phyloP scores from a whole-genome alignment of 2,113 vertebrate species.

The Hemiscyllium ocellatum region DNA sequence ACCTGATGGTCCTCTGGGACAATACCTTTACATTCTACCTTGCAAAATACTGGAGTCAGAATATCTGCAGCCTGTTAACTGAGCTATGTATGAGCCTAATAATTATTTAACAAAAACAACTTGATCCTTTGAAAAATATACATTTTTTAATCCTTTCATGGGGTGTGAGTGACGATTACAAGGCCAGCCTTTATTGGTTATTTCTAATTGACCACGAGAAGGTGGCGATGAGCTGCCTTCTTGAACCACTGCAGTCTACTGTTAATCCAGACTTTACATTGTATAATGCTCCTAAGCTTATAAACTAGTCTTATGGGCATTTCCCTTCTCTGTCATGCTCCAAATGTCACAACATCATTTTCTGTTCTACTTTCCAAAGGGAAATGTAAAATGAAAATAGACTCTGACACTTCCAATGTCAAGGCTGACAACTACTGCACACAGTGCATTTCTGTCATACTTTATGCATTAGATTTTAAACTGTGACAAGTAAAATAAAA shows the following conservation, averaged over 20 bases:
- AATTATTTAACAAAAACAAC: not conserved
- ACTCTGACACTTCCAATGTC: not conserved
- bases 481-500: not conserved
- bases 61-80: not conserved
- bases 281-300: not conserved
- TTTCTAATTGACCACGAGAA: no score
- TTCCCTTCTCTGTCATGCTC: not conserved
- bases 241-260: not conserved
- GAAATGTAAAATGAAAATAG: not conserved
- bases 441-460: not conserved
- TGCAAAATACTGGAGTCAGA: not conserved
- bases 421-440: not conserved
- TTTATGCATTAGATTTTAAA: not conserved
- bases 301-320: not conserved
- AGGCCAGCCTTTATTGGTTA: no score
- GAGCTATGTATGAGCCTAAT: not conserved
- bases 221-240: no score
- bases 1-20: no score
- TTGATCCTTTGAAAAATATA: not conserved
- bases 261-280: not conserved
- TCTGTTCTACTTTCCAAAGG: not conserved
- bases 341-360: not conserved
- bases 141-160: no score
- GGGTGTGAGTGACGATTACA: no score
- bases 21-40: no score